Evolutionary conservation across 2,797 vertebrate genomes (phyloP), one percentile per base, ranked within the genome.

Genomic region (Lophotriccus pileatus): DNA sequence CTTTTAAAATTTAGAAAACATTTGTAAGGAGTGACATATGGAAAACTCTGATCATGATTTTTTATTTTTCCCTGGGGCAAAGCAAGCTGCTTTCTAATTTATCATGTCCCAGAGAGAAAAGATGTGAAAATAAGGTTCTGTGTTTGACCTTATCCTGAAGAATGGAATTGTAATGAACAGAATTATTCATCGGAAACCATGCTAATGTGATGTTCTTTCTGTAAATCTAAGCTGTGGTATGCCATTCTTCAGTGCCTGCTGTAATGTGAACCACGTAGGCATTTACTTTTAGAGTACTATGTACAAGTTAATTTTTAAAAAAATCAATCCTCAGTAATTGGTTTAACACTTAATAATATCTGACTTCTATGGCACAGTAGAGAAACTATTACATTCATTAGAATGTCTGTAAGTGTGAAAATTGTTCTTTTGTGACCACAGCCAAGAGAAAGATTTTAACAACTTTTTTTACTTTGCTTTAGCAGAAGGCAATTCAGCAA

Each of bases 271-370:
- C 37, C 59, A 80, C 44, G 25, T 66, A 58, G 23, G 41, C 56
- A 74, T 91, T 90, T 86, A 43, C 8, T 73, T 68, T 84, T 56
- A 67, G 43, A 74, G 13, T 30, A 28, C 41, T 58, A 14, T 27
- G 27, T 52, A 50, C 44, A 85, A 59, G 30, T 52, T 66, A 81
- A 44, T 84, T 91, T 47, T 94, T 89, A 32, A 75, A 58, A 92
- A 91, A 68, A 50, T 88, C 47, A 91, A 1, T 92, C 30, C 25
- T 78, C 36, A 66, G 47, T 84, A 93, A 88, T 43, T 92, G 47
- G 39, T 63, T 93, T 94, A 94, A 88, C 81, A 68, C 79, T 90
- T 92, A 92, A 78, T 64, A 90, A 77, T 84, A 93, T 52, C 72
- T 64, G 58, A 66, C 64, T 84, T 39, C 73, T 84, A 7, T 62